Evolutionary conservation across 2,113 vertebrate genomes (phyloP), one percentile per base, ranked within the genome.

Genomic region (Pachypanchax playfairii): DNA sequence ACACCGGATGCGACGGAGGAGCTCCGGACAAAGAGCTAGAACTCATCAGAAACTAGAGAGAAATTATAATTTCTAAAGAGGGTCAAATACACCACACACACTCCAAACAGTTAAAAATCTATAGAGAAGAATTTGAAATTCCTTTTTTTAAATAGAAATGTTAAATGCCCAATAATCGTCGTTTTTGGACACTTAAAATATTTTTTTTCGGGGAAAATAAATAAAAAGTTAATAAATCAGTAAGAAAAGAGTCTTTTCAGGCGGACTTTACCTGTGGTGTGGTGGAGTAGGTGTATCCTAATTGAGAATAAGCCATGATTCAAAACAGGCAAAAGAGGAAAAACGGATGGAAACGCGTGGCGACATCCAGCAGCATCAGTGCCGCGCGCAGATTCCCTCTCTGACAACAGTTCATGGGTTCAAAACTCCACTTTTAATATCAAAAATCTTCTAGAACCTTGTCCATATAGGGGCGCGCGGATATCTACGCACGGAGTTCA

Each of bases 241-340:
- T n/a, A n/a, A n/a, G n/a, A n/a, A n/a, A n/a, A n/a, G n/a, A n/a
- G n/a, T n/a, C n/a, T n/a, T n/a, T n/a, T n/a, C n/a, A n/a, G n/a
- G n/a, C n/a, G n/a, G n/a, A 20, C n/a, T 38, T 15, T 49, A 98
- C 96, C 96, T 99, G 97, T 58, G 96, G 94, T 71, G 95, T 89
- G 17, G 95, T 88, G 65, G 96, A 92, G 87, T 97, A 98, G 67
- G 95, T 92, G 83, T 98, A 98, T 86, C 96, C 96, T 74, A 99
- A 94, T 90, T 96, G 96, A 65, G 96, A 94, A 78, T 98, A 99
- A 91, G 96, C 96, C 97, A 98, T 99, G 91, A 85, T 88, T 87
- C 85, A 91, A 78, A 77, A 71, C 67, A 59, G 60, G 82, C 58
- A 61, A 78, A 17, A 46, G 55, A 73, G 28, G 41, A 42, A 54